Conservation (phyloP, 2,888 invertebrate genomes). For the Orthosia cruda region DNA sequence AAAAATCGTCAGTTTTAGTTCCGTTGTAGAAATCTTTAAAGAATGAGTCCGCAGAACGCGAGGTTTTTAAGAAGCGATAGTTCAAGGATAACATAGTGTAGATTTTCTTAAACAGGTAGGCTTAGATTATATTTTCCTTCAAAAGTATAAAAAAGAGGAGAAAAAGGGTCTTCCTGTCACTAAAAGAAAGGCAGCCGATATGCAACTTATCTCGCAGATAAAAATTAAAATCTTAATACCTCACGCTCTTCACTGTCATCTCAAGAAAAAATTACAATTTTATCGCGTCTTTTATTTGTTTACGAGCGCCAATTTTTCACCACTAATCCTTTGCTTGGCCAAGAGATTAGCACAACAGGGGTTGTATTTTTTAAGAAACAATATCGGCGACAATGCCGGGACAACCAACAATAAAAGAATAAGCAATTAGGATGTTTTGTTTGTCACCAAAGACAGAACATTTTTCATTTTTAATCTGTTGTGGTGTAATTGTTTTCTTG, state of each 20-base stretch:
- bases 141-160: too few species aligned
- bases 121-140: neutral
- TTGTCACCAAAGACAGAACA: constrained; percentile 74
- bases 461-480: constrained; percentile 83
- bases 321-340: constrained; percentile 79
- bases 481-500: constrained; percentile 76
- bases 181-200: neutral
- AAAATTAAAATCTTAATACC: constrained; percentile 25
- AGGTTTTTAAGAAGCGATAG: neutral
- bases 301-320: constrained; percentile 73
- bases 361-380: constrained; percentile 78
- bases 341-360: constrained; percentile 77
- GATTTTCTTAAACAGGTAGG: too few species aligned
- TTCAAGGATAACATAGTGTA: neutral
- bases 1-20: neutral
- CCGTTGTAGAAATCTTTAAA: neutral
- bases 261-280: constrained; percentile 58
- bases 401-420: constrained; percentile 77
- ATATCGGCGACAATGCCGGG: constrained; percentile 78
- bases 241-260: constrained; percentile 47
- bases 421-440: constrained; percentile 84
- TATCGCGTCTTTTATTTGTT: constrained; percentile 78
- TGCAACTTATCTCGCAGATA: neutral
- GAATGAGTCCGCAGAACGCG: neutral
- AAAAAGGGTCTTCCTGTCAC: too few species aligned